Base-by-base conservation (phyloP, 2,113 vertebrate species). In the Hippocampus comes region DNA sequence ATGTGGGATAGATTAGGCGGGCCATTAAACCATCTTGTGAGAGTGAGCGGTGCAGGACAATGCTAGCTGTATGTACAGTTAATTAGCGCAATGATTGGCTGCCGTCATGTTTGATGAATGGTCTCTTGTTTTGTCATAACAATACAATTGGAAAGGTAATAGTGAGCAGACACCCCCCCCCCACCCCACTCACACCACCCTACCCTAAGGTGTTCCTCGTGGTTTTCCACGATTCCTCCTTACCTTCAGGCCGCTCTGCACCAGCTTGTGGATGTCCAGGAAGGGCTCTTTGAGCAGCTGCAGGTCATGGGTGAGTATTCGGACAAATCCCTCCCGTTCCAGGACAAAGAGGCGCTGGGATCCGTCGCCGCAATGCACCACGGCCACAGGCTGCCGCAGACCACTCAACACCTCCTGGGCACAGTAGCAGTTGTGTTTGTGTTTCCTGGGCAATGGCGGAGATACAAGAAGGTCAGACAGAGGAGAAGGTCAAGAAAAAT, bases 381-480 rank as follows among this genome's bases (percentile, higher is more conserved):
- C 93, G 27, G 94, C 93, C 55, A 96, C 92, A 11, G 97, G 96
- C 91, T 97, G 96, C 72, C 94, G 92, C 43, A 99, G 90, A 74
- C 96, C 95, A 74, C 94, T 95, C 85, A 97, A 91, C 83, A 98
- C 92, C 89, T 98, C 96, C 87, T 97, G 95, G 82, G 94, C 89
- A 78, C 98, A 99, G 94, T 96, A 97, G 94, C 97, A 99, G 91
- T 94, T 98, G 93, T 98, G 96, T 90, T 98, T 99, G 93, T 97
- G 96, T 89, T 98, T 98, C 92, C 97, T 99, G 93, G 90, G 93
- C 79, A 86, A 90, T 83, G 70, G 51, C 57, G 78, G 78, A 71
- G 81, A 83, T 67, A 88, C 75, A 85, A 84, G 84, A 48, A 85
- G 81, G 81, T 87, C 70, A 87, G 72, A 76, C 68, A 78, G 61